A percentile compares a stretch with the other conserved stretches of the same genome.
phyloP scores from a whole-genome alignment of 2,797 vertebrate species.

The Mus caroli region DNA sequence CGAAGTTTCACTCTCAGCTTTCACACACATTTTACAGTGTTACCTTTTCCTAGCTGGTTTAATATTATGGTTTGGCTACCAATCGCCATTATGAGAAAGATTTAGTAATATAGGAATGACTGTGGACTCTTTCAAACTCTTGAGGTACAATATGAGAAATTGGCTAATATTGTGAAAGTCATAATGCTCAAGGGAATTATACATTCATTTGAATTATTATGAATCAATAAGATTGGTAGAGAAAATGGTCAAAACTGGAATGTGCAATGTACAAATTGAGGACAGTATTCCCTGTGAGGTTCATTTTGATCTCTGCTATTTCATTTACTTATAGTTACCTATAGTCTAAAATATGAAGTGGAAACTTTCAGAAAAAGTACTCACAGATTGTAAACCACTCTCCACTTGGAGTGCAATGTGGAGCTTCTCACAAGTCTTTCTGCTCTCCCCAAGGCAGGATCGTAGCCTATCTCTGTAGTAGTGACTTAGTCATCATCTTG shows the following conservation, averaged over 20 bases:
- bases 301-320: neutral
- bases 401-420: neutral
- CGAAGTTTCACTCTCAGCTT: slow-evolving; percentile 12
- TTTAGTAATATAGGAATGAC: neutral
- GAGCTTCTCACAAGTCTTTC: neutral
- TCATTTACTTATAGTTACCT: neutral
- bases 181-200: neutral
- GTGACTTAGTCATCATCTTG: neutral
- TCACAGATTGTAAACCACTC: neutral
- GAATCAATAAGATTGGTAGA: neutral
- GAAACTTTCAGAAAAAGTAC: neutral
- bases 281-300: neutral
- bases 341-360: neutral
- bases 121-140: slow-evolving; percentile 25
- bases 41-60: neutral
- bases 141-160: neutral
- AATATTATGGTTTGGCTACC: slow-evolving; percentile 3
- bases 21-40: neutral
- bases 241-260: neutral
- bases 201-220: slow-evolving; percentile 13
- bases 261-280: neutral
- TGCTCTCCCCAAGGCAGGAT: rapidly evolving
- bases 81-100: neutral
- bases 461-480: neutral
- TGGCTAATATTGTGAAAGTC: neutral